phyloP scores from a whole-genome alignment of 2,113 vertebrate species.

The Hyla sarda region DNA sequence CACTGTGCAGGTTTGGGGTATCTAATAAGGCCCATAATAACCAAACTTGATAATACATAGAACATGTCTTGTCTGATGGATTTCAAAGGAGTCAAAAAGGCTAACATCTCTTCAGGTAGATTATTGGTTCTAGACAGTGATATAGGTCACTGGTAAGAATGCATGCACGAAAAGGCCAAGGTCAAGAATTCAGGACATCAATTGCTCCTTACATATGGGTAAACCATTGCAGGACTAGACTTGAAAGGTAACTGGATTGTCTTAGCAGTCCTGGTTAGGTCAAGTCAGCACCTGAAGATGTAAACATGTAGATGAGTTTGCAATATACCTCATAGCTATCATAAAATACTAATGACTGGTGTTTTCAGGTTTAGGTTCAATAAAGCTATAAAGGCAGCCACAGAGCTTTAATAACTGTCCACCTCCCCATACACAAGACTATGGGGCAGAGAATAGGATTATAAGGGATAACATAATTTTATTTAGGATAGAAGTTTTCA shows the following conservation, averaged over 20 bases:
- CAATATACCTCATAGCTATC: background rate
- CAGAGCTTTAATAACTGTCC: too few species aligned
- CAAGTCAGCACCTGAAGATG: background rate
- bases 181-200: background rate
- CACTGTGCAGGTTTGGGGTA: too few species aligned
- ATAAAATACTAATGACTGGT: background rate
- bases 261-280: background rate
- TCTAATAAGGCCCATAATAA: too few species aligned
- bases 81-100: background rate
- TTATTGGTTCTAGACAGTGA: background rate
- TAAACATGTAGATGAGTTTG: background rate
- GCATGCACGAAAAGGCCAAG: background rate
- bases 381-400: too few species aligned
- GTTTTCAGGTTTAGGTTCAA: background rate
- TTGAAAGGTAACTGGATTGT: background rate
- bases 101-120: background rate
- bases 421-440: too few species aligned
- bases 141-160: slow-evolving; percentile 1
- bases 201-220: background rate
- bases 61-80: background rate
- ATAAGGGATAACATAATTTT: too few species aligned
- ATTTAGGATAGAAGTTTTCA: too few species aligned
- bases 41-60: background rate
- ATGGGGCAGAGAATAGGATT: too few species aligned
- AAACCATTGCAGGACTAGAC: background rate